phyloP scores from a whole-genome alignment of 2,888 invertebrate genomes.

The Laspeyria flexula region DNA sequence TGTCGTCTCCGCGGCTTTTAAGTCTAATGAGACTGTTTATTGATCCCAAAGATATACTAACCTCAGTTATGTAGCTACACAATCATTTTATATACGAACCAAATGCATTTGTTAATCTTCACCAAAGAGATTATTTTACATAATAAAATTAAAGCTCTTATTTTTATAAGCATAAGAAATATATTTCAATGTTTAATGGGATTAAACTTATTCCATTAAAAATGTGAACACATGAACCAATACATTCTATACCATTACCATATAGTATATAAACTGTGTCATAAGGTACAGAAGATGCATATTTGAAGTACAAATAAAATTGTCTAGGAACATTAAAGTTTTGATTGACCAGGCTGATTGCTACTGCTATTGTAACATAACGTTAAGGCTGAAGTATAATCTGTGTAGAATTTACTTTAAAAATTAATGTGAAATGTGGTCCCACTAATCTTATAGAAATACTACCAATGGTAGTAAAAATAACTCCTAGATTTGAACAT shows the following conservation, averaged over 20 bases:
- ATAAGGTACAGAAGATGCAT: conserved; percentile 8
- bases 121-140: conserved; percentile 38
- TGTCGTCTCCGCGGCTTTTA: too few species aligned
- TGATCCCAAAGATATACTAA: too few species aligned
- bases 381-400: conserved; percentile 37
- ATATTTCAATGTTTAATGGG: conserved; percentile 32
- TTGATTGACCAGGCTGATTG: not conserved
- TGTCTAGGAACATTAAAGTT: not conserved
- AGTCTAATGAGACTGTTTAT: not conserved
- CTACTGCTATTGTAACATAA: conserved; percentile 13
- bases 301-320: conserved; percentile 20
- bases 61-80: too few species aligned
- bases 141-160: conserved; percentile 30
- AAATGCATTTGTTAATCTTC: conserved; percentile 30
- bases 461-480: too few species aligned
- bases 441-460: conserved; percentile 1
- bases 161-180: conserved; percentile 23
- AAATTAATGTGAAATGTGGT: not conserved
- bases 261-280: too few species aligned
- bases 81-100: too few species aligned
- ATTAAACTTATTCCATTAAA: conserved; percentile 21
- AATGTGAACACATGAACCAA: too few species aligned
- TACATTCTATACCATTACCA: too few species aligned
- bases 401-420: conserved; percentile 1
- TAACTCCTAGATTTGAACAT: too few species aligned